Conservation (phyloP, 2,113 vertebrate genomes). For the Zosterops pallidus region DNA sequence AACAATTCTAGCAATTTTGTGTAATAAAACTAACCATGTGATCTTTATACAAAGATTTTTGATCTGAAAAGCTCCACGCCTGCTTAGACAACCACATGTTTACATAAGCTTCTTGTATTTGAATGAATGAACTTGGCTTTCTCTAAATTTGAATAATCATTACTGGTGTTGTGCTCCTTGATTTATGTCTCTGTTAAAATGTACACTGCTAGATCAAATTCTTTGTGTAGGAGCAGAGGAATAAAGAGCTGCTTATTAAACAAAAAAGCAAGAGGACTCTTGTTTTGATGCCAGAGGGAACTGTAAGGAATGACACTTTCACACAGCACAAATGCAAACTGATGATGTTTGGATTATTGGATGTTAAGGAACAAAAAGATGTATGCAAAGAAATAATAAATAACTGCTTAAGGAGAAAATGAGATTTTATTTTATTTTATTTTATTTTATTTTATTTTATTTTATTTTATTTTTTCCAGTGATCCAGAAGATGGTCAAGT, state of each 20-base stretch:
- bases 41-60: not conserved
- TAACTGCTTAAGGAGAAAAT: not conserved
- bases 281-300: not conserved
- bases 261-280: not conserved
- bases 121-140: not conserved
- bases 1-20: not conserved
- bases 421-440: no score
- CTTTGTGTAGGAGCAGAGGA: not conserved
- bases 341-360: not conserved
- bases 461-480: not conserved
- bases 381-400: not conserved
- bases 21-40: not conserved
- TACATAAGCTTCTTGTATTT: not conserved
- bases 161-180: not conserved
- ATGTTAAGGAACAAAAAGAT: not conserved
- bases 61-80: not conserved
- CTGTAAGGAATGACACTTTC: not conserved
- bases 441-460: no score
- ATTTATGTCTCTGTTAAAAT: not conserved
- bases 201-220: not conserved
- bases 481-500: not conserved
- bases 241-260: not conserved
- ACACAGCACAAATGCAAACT: not conserved
- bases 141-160: not conserved
- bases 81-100: not conserved